A percentile compares a stretch with the other conserved stretches of the same genome.
Evolutionary conservation across 2,888 invertebrate genomes (phyloP).

Genomic region (Dicyrtomina minuta): DNA sequence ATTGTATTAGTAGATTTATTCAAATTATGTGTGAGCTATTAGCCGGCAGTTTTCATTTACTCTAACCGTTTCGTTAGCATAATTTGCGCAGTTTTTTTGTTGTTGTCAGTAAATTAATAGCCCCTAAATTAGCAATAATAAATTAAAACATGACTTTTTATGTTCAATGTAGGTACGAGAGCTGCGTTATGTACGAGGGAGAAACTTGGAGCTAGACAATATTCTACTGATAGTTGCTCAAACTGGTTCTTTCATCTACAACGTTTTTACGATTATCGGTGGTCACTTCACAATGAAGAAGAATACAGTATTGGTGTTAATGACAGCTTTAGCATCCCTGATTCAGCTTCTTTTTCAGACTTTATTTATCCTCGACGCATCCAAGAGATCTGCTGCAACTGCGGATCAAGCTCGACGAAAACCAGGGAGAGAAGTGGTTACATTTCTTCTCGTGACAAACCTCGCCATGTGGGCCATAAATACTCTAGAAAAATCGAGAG

Average conservation of each 20-base stretch:
- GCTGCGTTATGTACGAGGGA: constrained; percentile 77
- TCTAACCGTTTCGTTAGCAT: not conserved
- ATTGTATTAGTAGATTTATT: not conserved
- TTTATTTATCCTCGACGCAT: constrained; percentile 86
- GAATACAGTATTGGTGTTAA: constrained; percentile 76
- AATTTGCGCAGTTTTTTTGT: too few relatives aligned
- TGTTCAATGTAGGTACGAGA: constrained; percentile 64
- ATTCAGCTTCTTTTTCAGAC: constrained; percentile 87
- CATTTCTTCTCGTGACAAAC: constrained; percentile 85
- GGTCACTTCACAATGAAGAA: constrained; percentile 73
- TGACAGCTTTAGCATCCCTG: constrained; percentile 80
- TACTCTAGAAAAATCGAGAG: constrained; percentile 58
- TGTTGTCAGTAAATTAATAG: too few relatives aligned
- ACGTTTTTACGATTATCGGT: constrained; percentile 89
- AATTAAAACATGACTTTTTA: not conserved
- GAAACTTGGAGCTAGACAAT: constrained; percentile 83
- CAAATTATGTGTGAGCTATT: not conserved
- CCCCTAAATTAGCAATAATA: too few relatives aligned
- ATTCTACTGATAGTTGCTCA: constrained; percentile 91
- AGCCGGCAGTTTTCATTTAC: not conserved
- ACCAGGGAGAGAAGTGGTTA: constrained; percentile 90
- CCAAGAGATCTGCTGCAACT: constrained; percentile 77
- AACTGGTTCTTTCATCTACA: constrained; percentile 90
- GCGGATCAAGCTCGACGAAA: constrained; percentile 80
- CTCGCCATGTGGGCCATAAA: constrained; percentile 80